Base-by-base conservation (phyloP, 2,888 invertebrate genomes). In the Pemphredon lugubris region DNA sequence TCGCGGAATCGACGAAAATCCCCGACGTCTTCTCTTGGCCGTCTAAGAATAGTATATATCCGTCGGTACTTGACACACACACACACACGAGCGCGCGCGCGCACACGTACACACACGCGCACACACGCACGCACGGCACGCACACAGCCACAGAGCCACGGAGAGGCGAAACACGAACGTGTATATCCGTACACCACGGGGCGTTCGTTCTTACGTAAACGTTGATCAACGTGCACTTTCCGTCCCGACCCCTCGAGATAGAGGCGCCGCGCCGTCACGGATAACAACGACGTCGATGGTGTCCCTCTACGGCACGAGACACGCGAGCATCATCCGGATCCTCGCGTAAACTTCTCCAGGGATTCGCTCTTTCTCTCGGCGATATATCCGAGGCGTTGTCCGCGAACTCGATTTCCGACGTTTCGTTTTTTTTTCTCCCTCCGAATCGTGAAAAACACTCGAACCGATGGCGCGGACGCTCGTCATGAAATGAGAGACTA, bases 401-500 rank as follows among this genome's bases (percentile, higher is more conserved):
- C 50, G 34, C 11, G 34, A 23, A 45, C 1, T 7, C 23, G 47
- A 26, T 26, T 48, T 50, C 20, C 16, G 20, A 4, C 26, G n/a
- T n/a, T 40, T 26, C 40, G 23, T 20, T 32, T n/a, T 40, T 26
- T 47, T 37, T 20, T 32, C 14, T n/a, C n/a, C n/a, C n/a, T n/a
- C n/a, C n/a, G n/a, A 47, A 54, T 64, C 54, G 67, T 42, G 44
- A 45, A 65, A 75, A 72, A 77, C 60, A 57, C 58, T 48, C 40
- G 67, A 26, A 47, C 71, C 63, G 67, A 59, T 68, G 42, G 59
- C 75, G 63, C 67, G 69, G 72, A 68, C 68, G 69, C 73, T 81
- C 75, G 66, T 72, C 72, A 75, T 78, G 66, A 79, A 79, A 81
- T 81, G 75, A 70, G 75, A 75, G 81, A 79, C 79, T 69, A 68